These are phyloP conservation scores for Nomada ruficornis DNA, from an alignment of 2,888 invertebrate genomes.

Conservation along the genomic window DNA sequence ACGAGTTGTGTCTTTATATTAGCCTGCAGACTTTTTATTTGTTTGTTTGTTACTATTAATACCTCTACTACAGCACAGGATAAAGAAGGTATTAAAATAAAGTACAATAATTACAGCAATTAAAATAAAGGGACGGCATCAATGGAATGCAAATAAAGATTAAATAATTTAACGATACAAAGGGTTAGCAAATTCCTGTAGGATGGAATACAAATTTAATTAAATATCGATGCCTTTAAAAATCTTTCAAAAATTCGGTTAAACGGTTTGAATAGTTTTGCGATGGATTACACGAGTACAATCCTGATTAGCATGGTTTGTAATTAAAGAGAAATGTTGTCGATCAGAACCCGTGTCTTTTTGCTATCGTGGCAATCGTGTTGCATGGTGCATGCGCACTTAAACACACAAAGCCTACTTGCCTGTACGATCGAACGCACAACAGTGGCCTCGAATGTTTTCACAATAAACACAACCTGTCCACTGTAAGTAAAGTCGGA, in stretches of 20 bases:
- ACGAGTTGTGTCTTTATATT: no score
- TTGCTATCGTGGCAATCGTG: conserved; percentile 54
- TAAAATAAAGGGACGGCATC: no score
- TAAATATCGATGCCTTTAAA: background rate
- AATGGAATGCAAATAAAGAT: no score
- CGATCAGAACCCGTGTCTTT: conserved; percentile 63
- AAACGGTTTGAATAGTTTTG: background rate
- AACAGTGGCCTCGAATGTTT: conserved; percentile 74
- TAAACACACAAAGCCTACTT: conserved; percentile 60
- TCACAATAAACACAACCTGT: conserved; percentile 83
- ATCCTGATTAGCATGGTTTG: background rate
- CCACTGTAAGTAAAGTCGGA: conserved; percentile 75
- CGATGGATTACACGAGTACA: background rate
- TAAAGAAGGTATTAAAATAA: no score
- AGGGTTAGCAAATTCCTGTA: no score
- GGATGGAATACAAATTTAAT: background rate
- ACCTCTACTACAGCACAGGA: no score
- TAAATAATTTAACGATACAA: no score
- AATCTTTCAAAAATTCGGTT: background rate
- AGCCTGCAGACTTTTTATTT: no score
- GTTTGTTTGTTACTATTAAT: no score
- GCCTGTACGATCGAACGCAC: conserved; percentile 59
- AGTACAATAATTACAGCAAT: no score
- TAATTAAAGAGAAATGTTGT: conserved; percentile 65
- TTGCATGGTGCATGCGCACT: conserved; percentile 65